Evolutionary conservation across 1,140 invertebrate genomes (phyloP).

Genomic region (Sesamia nonagrioides): DNA sequence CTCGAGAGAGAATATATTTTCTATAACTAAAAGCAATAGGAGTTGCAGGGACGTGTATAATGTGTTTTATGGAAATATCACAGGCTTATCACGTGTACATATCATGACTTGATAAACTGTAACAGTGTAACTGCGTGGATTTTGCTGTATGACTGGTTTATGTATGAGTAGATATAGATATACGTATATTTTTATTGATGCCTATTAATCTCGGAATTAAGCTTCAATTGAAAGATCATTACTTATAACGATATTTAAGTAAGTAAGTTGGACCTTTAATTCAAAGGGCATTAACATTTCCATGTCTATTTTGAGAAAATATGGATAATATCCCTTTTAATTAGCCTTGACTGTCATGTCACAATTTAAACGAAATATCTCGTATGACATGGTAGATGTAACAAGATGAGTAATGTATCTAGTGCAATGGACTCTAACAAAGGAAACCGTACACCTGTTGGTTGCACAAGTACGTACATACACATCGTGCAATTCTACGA

Average conservation of each 20-base stretch:
- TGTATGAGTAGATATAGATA: background rate
- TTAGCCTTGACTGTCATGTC: background rate
- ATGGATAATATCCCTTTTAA: no score
- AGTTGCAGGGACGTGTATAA: background rate
- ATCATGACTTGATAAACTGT: constrained; percentile 8
- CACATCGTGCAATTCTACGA: constrained; percentile 34
- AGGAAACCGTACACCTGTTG: constrained; percentile 46
- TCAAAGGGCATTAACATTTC: no score
- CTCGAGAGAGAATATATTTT: constrained; percentile 28
- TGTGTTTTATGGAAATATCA: constrained; percentile 36
- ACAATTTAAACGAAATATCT: constrained; percentile 5
- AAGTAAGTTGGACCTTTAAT: no score
- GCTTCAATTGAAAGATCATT: no score
- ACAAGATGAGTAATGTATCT: constrained; percentile 32
- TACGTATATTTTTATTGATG: background rate
- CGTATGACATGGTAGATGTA: constrained; percentile 1
- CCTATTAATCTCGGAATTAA: no score
- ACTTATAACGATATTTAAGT: no score
- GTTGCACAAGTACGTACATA: constrained; percentile 37
- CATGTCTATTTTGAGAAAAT: no score
- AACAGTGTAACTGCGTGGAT: background rate
- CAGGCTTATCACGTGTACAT: constrained; percentile 38
- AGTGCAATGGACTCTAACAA: constrained; percentile 46
- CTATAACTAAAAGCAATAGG: constrained; percentile 19
- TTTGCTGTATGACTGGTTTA: constrained; percentile 15